Conservation (phyloP, 2,888 invertebrate species). For the Ligdia adustata region DNA sequence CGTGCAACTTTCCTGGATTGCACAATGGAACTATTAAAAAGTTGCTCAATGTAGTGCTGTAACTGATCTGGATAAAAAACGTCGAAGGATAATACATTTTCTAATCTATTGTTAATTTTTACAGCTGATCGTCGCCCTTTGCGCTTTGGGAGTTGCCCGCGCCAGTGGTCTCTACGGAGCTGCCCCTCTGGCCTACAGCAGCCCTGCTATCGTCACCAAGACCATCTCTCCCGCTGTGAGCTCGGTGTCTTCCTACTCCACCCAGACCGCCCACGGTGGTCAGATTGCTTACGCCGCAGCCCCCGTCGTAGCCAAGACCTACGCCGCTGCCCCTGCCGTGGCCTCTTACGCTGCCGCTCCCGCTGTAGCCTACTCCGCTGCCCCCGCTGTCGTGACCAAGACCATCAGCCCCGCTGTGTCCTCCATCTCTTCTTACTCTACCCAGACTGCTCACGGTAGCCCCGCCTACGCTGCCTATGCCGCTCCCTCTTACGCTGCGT, state of each 20-base stretch:
- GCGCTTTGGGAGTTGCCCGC: constrained; percentile 83
- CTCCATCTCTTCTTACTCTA: constrained; percentile 49
- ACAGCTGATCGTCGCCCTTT: constrained; percentile 83
- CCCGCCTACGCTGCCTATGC: constrained; percentile 48
- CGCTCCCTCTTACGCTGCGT: constrained; percentile 60
- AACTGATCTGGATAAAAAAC: no score
- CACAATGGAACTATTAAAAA: background rate
- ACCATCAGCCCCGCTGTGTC: constrained; percentile 46
- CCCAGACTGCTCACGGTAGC: constrained; percentile 39
- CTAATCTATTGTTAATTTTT: constrained; percentile 27
- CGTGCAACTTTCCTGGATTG: constrained; percentile 4
- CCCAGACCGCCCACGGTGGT: constrained; percentile 54
- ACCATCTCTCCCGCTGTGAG: constrained; percentile 54
- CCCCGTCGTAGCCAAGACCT: constrained; percentile 58
- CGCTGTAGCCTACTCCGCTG: constrained; percentile 77
- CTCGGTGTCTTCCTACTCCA: constrained; percentile 58
- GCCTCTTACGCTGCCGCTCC: constrained; percentile 83
- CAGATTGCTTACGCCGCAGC: constrained; percentile 49
- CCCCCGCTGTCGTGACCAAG: constrained; percentile 55
- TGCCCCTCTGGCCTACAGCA: constrained; percentile 76
- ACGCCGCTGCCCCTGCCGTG: constrained; percentile 51
- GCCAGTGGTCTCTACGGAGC: constrained; percentile 80
- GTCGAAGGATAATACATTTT: no score
- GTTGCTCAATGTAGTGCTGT: background rate
- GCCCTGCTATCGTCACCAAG: constrained; percentile 58